Evolutionary conservation across 2,113 vertebrate genomes (phyloP), one percentile per base, ranked within the genome.

Genomic region (Nothocercus nigrocapillus): DNA sequence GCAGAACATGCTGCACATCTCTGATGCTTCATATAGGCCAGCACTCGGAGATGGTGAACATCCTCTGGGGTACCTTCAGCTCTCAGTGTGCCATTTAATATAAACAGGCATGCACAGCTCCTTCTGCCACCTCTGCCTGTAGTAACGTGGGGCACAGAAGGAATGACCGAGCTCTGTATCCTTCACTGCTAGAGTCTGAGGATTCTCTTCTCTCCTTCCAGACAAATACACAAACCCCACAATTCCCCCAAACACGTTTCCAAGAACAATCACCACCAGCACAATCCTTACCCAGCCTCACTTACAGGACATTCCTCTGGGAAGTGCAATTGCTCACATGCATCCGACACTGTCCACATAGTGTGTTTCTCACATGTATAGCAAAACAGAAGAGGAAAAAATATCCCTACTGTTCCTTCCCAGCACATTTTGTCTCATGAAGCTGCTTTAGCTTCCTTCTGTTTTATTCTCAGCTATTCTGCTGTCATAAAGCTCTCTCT

Each of bases 71-170:
- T 27, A 18, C 42, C 7, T 13, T 32, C 73, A 91, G 73, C 69
- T 44, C 64, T 53, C 5, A 1, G 0, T 15, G 47, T 62, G 63
- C 49, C 66, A 38, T 4, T 19, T 21, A 4, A 44, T 15, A 11
- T 17, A 81, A 51, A 44, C 51, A 76, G 15, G 7, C 24, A 42
- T 8, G 20, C 5, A 30, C 13, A 15, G 3, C 36, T 36, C 62
- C 58, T 69, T 30, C 76, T 70, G 80, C 32, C 40, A 13, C 3
- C 49, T 13, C 61, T 85, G 76, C 51, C 72, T 42, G 38, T 7
- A 67, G 56, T 6, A 63, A 47, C 27, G 51, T 21, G 15, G 40
- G 38, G 51, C 88, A 44, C 32, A 67, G 51, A 30, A 62, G 58
- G 53, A 54, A 54, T 22, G 70, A 13, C 2, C 7, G n/a, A 44